Percentiles rank a stretch among this genome's conserved stretches.
Conservation (phyloP, 2,797 vertebrate species). For the Falco berigora region DNA sequence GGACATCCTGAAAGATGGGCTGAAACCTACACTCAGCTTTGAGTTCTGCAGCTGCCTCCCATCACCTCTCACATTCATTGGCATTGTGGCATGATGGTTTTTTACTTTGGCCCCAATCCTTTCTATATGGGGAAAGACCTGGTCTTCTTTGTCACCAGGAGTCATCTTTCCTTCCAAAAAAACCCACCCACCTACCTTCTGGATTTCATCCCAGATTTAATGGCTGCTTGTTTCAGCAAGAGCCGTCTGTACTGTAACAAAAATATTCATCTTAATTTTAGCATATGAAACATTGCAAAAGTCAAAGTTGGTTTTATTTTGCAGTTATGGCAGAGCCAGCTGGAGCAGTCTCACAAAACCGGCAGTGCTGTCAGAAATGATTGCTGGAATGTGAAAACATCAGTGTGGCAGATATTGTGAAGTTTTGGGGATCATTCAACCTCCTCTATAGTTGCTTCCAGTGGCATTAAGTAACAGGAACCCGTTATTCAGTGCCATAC, state of each 20-base stretch:
- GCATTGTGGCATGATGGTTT: background rate
- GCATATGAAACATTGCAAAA: background rate
- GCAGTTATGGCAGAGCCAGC: background rate
- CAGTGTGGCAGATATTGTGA: background rate
- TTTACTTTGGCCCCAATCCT: background rate
- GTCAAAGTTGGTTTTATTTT: background rate
- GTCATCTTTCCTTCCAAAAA: background rate
- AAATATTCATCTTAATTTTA: background rate
- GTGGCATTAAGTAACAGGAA: background rate
- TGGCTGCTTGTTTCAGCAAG: background rate
- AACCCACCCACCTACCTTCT: background rate
- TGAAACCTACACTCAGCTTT: background rate
- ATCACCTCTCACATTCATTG: fast-evolving
- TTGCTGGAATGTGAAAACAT: background rate
- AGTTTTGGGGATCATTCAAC: background rate
- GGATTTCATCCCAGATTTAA: background rate
- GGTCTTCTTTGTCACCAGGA: background rate
- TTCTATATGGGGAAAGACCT: background rate
- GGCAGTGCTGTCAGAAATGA: background rate
- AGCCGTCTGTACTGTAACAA: background rate
- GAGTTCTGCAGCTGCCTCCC: background rate
- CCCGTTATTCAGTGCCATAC: background rate
- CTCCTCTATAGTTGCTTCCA: background rate
- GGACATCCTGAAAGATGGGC: background rate
- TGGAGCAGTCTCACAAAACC: background rate